Evolutionary conservation across 1,140 invertebrate species (phyloP), one percentile per base, ranked within the genome.

Genomic region (Rhizoglyphus robini): DNA sequence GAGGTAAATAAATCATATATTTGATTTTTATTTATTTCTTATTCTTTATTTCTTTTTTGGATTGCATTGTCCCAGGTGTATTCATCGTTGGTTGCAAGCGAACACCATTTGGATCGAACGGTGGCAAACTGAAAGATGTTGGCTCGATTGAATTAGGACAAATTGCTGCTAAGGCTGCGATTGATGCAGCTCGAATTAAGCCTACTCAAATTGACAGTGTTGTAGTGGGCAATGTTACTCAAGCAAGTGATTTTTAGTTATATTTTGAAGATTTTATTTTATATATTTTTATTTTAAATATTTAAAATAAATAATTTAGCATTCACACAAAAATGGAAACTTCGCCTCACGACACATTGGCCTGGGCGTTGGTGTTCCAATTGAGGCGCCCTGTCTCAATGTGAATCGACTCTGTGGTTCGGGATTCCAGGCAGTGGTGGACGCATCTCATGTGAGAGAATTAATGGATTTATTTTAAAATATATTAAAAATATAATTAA

Each of bases 81-180:
- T 97, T 92, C 75, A 90, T 99, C 78, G 88, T 98, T 58, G 90
- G 87, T 72, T 94, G 94, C 5, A 98, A 97, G 75, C 82, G 96
- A 61, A 98, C 95, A 20, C 88, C 96, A n/a, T 97, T 98, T 80
- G 96, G 96, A 47, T 87, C 93, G 20, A 96, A 89, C 79, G 94
- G 94, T 31, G 94, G 95, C 8, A 85, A 86, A 72, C 84, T 98
- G 71, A 83, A 84, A n/a, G 86, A 90, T 71, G 84, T 86, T 32
- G 84, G 82, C 54, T 82, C 85, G 23, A 88, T 88, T 0, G 90
- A 96, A 65, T 78, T 99, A 36, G 87, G 88, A 74, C 83, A 84
- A 31, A 76, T 86, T 27, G 91, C 93, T 1, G 80, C 85, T 0
- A 85, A 85, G 70, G 89, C 88, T 51, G 93, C 93, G 1, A 75